Conservation (phyloP, 2,797 vertebrate genomes). For the Hoplostethus mediterraneus region DNA sequence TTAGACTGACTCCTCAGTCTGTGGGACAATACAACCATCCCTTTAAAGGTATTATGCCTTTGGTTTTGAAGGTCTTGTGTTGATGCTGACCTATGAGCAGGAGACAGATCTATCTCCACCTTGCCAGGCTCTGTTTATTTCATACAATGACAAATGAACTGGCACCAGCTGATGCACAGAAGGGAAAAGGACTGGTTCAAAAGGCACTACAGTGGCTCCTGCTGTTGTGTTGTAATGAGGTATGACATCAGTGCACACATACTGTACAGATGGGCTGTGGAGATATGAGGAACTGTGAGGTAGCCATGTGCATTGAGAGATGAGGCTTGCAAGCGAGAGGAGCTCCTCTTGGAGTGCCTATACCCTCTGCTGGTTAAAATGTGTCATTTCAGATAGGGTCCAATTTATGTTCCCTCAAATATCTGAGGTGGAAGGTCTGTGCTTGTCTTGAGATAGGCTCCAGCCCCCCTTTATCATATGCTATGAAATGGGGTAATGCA, state of each 20-base stretch:
- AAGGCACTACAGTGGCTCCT: constrained; percentile 22
- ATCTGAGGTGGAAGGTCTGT: not conserved
- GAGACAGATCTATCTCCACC: constrained; percentile 30
- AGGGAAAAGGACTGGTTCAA: constrained; percentile 11
- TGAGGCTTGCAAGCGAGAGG: constrained; percentile 6
- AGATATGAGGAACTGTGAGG: constrained; percentile 16
- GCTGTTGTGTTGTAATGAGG: constrained; percentile 26
- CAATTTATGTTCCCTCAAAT: not conserved
- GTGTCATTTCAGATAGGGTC: constrained; percentile 58
- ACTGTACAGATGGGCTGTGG: not conserved
- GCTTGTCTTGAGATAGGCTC: not conserved
- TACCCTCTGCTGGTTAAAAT: constrained; percentile 90
- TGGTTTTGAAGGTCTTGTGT: constrained; percentile 38
- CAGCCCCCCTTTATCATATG: too few species aligned
- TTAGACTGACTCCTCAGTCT: constrained; percentile 29
- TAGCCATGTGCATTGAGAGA: constrained; percentile 29
- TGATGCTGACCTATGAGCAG: constrained; percentile 43
- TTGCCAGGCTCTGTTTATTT: constrained; percentile 27
- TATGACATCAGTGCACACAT: constrained; percentile 33
- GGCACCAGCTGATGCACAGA: constrained; percentile 27
- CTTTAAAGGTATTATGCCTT: constrained; percentile 57
- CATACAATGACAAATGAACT: constrained; percentile 15
- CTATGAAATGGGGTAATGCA: too few species aligned
- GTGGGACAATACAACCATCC: constrained; percentile 36
- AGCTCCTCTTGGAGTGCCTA: constrained; percentile 77